Evolutionary conservation across 2,888 invertebrate species (phyloP), one percentile per base, ranked within the genome.

Genomic region (Drosophila maculinotata): DNA sequence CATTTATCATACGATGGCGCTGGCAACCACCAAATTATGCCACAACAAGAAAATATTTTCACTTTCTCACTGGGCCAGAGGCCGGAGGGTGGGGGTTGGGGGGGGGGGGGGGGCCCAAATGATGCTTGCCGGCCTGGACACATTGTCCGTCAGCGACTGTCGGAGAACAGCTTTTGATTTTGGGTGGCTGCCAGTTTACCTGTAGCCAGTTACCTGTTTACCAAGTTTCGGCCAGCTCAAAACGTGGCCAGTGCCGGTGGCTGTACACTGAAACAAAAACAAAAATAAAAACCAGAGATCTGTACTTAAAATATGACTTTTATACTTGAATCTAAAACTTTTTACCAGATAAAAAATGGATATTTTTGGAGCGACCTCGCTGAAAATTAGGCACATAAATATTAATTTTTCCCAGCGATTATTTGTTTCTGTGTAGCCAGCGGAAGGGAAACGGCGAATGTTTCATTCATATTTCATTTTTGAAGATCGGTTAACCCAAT

Each of bases 1-100:
- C 70, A 83, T 84, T 87, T 79, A 79, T 83, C 87, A 87, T 79
- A 76, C 82, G 73, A 73, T n/a, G n/a, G n/a, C n/a, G n/a, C 81
- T 65, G 65, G 39, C 59, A 76, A 45, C 35, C 35, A 31, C 28
- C 59, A 72, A 79, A 79, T 78, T 81, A 79, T 79, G 78, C 75
- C 68, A 71, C 62, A 74, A 62, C 81, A 59, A 71, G 20, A 47
- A 76, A 63, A 72, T 53, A 81, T 72, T 84, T 84, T 84, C 83
- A 84, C 83, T 84, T 84, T 84, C 83, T 74, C 83, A 69, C 56
- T 67, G 58, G 69, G 77, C 76, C 66, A 70, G 59, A 51, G 65
- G 60, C 60, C 57, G 31, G 31, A 20, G n/a, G n/a, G n/a, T n/a
- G n/a, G n/a, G n/a, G n/a, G n/a, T n/a, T n/a, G n/a, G n/a, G n/a